A percentile compares a stretch with the other conserved stretches of the same genome.
Conservation (phyloP, 2,113 vertebrate species). For the Forbesichthys agassizii region DNA sequence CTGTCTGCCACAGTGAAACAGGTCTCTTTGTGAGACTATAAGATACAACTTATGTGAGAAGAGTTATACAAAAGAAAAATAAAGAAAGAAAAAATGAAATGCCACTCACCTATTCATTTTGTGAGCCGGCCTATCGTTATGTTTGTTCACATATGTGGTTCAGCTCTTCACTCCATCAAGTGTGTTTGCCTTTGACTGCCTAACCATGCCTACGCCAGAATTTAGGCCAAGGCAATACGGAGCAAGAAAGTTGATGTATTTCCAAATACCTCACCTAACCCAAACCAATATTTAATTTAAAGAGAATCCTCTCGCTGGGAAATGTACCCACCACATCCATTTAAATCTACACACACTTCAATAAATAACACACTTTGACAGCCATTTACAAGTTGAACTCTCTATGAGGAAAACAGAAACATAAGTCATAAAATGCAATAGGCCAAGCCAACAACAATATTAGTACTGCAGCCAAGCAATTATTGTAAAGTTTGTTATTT, state of each 20-base stretch:
- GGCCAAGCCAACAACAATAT: conserved; percentile 29
- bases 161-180: conserved; percentile 15
- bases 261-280: background rate
- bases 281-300: background rate
- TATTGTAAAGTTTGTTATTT: background rate
- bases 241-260: background rate
- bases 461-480: conserved; percentile 10
- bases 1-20: conserved; percentile 51
- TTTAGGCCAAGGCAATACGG: conserved; percentile 17
- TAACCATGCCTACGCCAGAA: conserved; percentile 18
- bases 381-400: conserved; percentile 25
- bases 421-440: conserved; percentile 37
- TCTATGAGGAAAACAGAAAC: conserved; percentile 41
- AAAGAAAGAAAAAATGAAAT: conserved; percentile 34
- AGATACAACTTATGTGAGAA: conserved; percentile 53
- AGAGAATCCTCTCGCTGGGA: conserved; percentile 24
- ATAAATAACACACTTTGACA: conserved; percentile 26
- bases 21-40: conserved; percentile 43
- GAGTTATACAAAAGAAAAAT: conserved; percentile 36
- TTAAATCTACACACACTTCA: conserved; percentile 14
- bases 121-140: conserved; percentile 60
- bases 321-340: conserved; percentile 23
- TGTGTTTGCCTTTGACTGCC: conserved; percentile 70
- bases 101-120: conserved; percentile 59
- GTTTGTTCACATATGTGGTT: conserved; percentile 40